phyloP scores from a whole-genome alignment of 2,113 vertebrate species.

The Xiphophorus maculatus region DNA sequence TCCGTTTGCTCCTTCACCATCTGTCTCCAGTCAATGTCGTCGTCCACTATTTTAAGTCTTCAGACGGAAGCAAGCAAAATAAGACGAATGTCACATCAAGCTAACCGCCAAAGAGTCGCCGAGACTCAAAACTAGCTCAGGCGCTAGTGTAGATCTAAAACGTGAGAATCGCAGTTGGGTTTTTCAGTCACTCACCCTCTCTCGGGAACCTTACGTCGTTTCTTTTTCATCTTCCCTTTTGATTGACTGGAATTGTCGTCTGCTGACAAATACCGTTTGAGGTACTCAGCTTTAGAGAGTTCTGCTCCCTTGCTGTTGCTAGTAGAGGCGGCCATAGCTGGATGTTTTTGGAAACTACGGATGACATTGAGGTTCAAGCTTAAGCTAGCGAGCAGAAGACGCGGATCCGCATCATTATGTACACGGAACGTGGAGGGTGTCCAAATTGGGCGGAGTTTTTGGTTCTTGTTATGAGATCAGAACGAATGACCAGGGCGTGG shows the following conservation, averaged over 20 bases:
- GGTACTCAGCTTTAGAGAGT: conserved; percentile 80
- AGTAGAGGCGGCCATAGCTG: conserved; percentile 72
- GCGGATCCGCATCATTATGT: too few species aligned
- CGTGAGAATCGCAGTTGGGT: neutral
- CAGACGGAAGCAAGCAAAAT: neutral
- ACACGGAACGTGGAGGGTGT: too few species aligned
- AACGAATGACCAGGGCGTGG: neutral
- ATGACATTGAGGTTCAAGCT: conserved; percentile 31
- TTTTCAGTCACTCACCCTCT: conserved; percentile 65
- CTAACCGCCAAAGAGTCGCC: neutral
- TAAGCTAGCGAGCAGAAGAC: neutral
- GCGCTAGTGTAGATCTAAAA: conserved; percentile 1
- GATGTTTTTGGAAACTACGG: conserved; percentile 58
- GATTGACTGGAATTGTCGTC: conserved; percentile 63
- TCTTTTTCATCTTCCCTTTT: conserved; percentile 77
- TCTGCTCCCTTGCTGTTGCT: conserved; percentile 43
- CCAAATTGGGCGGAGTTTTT: neutral
- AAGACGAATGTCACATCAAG: neutral
- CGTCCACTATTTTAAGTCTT: conserved; percentile 95
- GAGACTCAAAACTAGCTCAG: conserved; percentile 12
- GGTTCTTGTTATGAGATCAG: neutral
- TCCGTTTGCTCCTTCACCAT: conserved; percentile 67
- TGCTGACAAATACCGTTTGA: conserved; percentile 80
- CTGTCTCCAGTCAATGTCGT: conserved; percentile 90
- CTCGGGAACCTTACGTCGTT: conserved; percentile 53